A percentile compares a stretch with the other conserved stretches of the same genome.
Evolutionary conservation across 2,113 vertebrate genomes (phyloP).

Genomic region (Nyctibius bracteatus): DNA sequence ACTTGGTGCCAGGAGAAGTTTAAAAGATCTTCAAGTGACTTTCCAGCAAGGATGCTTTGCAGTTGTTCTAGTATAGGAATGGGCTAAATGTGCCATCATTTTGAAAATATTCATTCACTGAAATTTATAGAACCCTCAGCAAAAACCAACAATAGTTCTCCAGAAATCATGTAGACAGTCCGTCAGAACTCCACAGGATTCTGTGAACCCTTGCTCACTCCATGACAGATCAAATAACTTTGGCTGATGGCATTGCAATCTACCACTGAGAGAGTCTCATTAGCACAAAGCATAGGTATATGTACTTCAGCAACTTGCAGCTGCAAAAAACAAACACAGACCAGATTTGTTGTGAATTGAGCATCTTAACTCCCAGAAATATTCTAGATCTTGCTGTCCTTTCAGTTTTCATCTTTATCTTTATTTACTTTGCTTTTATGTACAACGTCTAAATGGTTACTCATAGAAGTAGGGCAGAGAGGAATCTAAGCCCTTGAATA

Average conservation of each 20-base stretch:
- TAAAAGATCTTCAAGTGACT: not conserved
- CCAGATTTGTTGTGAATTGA: not conserved
- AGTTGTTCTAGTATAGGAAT: not conserved
- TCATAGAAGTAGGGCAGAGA: not conserved
- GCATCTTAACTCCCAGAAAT: not conserved
- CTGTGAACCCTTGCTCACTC: not conserved
- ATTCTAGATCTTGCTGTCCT: not conserved
- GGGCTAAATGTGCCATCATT: not conserved
- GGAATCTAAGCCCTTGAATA: not conserved
- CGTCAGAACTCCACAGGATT: not conserved
- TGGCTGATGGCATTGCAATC: constrained; percentile 32
- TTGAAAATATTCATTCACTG: not conserved
- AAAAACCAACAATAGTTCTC: not conserved
- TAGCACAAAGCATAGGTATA: not conserved
- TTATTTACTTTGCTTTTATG: not conserved
- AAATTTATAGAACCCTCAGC: not conserved
- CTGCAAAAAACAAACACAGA: not conserved
- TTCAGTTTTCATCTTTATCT: not conserved
- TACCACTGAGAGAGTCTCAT: not conserved
- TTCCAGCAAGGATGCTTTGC: not conserved
- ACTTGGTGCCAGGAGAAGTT: not conserved
- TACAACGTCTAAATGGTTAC: not conserved
- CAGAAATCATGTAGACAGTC: not conserved
- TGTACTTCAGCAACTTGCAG: not conserved
- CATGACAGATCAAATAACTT: constrained; percentile 1